Percentiles rank a stretch among this genome's conserved stretches.
These are phyloP conservation scores for Pithys albifrons DNA, from an alignment of 2,113 vertebrate genomes.

Conservation along the genomic window DNA sequence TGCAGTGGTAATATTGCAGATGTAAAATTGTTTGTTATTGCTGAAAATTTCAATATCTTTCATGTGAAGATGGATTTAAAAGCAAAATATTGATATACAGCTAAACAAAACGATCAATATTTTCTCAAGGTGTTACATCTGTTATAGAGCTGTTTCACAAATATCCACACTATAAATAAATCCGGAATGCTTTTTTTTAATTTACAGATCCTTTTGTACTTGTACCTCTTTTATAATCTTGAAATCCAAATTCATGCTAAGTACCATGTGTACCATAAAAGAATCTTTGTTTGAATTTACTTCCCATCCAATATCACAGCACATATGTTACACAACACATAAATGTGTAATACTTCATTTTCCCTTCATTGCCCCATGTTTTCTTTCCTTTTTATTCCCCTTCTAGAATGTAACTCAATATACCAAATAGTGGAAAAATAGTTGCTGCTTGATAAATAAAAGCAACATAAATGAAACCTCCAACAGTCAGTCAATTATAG, in stretches of 20 bases:
- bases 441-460: conserved; percentile 8
- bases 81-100: conserved; percentile 64
- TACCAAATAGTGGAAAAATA: conserved; percentile 1
- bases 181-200: conserved; percentile 34
- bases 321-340: conserved; percentile 8
- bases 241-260: conserved; percentile 21
- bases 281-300: conserved; percentile 44
- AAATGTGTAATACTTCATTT: conserved; percentile 18
- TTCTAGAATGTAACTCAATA: conserved; percentile 14
- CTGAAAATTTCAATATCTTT: conserved; percentile 73
- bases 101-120: conserved; percentile 55
- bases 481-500: not conserved
- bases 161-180: conserved; percentile 65
- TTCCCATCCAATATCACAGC: conserved; percentile 55
- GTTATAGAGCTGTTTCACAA: conserved; percentile 41
- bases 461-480: not conserved
- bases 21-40: conserved; percentile 71
- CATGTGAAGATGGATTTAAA: conserved; percentile 75
- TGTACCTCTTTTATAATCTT: conserved; percentile 62
- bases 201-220: conserved; percentile 53
- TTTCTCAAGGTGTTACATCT: conserved; percentile 66
- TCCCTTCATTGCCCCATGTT: not conserved
- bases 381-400: not conserved
- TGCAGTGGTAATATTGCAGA: conserved; percentile 61
- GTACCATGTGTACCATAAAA: conserved; percentile 5